Base-by-base conservation (phyloP, 2,113 vertebrate species). In the Merops nubicus region DNA sequence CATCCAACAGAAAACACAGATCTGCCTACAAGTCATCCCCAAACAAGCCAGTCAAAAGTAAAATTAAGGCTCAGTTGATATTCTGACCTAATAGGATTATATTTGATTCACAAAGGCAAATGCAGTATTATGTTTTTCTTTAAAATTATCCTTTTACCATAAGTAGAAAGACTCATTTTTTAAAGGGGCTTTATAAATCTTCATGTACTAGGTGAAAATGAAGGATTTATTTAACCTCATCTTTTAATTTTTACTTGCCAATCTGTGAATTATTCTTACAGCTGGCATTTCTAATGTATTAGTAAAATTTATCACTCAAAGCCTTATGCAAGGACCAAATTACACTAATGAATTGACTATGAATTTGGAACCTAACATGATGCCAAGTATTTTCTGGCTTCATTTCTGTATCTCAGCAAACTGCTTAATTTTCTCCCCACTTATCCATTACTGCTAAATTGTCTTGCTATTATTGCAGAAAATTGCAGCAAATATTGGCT, bases 311-410 rank as follows among this genome's bases (percentile, higher is more conserved):
- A 98, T 98, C 95, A 97, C 91, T 97, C 92, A 96, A 96, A 98
- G 80, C 79, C 83, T 97, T 97, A 94, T 89, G 77, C 89, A 98
- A 95, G 75, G 83, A 90, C 97, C 96, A 97, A 98, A 98, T 98
- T 98, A 96, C 90, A 84, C 94, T 98, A 98, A 98, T 98, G 97
- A 98, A 98, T 98, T 98, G 95, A 96, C 96, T 97, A 96, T 97
- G 97, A 97, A 98, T 98, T 97, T 97, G 94, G 98, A 98, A 84
- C 76, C 54, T 93, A 98, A 97, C 92, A 96, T 86, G 92, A 98
- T 76, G 97, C 97, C 98, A 98, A 98, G 97, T 97, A 97, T 97
- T 98, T 98, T 98, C 97, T 98, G 98, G 97, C 97, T 98, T 96
- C 51, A 1, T 92, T 96, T 98, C 93, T 96, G 60, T 95, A 95